Conservation (phyloP, 2,797 vertebrate genomes). For the Sus cebifrons region DNA sequence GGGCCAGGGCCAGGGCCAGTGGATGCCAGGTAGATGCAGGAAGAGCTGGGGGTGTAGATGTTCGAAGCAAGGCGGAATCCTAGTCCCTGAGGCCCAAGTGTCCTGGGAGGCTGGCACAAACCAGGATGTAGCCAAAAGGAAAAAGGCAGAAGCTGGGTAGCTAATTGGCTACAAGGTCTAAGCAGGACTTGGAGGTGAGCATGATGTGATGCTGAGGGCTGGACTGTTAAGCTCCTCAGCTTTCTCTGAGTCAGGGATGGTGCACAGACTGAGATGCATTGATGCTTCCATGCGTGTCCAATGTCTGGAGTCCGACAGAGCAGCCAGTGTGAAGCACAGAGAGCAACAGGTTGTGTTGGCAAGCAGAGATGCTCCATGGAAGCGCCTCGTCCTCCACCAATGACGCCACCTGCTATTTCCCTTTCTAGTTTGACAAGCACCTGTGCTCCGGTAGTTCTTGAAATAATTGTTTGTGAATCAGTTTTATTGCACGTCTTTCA, state of each 20-base stretch:
- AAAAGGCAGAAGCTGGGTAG: not conserved
- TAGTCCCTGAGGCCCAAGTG: not conserved
- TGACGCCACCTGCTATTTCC: fast-evolving
- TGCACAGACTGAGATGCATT: not conserved
- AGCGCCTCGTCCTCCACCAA: not conserved
- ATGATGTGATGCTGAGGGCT: not conserved
- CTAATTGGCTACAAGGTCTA: not conserved
- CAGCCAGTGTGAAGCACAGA: fast-evolving
- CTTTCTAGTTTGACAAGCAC: too few relatives aligned
- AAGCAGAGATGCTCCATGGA: not conserved
- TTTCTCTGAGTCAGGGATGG: not conserved
- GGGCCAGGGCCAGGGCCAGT: not conserved
- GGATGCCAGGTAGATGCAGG: fast-evolving
- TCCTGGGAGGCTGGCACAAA: not conserved
- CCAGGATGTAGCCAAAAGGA: not conserved
- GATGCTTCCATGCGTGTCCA: fast-evolving
- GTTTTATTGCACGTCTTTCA: conserved; percentile 52
- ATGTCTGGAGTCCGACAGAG: not conserved
- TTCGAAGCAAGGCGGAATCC: not conserved
- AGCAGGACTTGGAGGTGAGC: too few relatives aligned
- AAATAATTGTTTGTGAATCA: not conserved
- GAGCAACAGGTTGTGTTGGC: fast-evolving
- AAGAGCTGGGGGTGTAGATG: not conserved
- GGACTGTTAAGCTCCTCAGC: not conserved
- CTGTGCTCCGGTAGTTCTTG: not conserved